Base-by-base conservation (phyloP, 2,888 invertebrate genomes). In the Helleia helle region DNA sequence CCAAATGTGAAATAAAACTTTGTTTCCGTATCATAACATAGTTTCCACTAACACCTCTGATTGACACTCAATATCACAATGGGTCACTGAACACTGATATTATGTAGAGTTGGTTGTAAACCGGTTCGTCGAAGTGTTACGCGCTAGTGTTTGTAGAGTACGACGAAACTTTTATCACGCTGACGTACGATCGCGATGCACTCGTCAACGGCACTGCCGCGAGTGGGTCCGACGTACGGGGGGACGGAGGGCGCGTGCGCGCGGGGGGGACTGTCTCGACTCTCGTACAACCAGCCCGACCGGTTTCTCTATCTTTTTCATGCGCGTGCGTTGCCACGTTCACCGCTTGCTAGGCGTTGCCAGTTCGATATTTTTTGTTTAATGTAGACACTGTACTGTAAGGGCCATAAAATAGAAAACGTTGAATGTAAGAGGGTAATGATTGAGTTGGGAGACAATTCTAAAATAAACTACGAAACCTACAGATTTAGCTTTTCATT, bases 271-370 rank as follows among this genome's bases (percentile, higher is more conserved):
- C 68, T 69, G 52, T 58, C 55, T 50, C 56, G 53, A 65, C 57
- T 59, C n/a, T n/a, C n/a, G n/a, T 59, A 63, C 62, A 71, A 77
- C 77, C 71, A 59, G 74, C 66, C 59, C 61, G 69, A 72, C 76
- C 60, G 65, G 73, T 72, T 73, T 67, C 62, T 62, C 64, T 72
- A 63, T 70, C 65, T 65, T 64, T 59, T 57, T 66, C 61, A 59
- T 80, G 81, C 80, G 81, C 76, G 68, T 71, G 76, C 81, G 77
- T 62, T 76, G 75, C 76, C 71, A 72, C 71, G 71, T 71, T 72
- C 65, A 57, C 62, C 58, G 59, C 59, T 58, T 56, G 62, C 63
- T 58, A 52, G 49, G 58, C 71, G 73, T 73, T 73, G 73, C 79
- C 70, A 76, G 75, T 64, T 70, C 58, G 49, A 51, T 62, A 58